These are phyloP conservation scores for Semotilus atromaculatus DNA, from an alignment of 2,797 vertebrate genomes.

Conservation along the genomic window DNA sequence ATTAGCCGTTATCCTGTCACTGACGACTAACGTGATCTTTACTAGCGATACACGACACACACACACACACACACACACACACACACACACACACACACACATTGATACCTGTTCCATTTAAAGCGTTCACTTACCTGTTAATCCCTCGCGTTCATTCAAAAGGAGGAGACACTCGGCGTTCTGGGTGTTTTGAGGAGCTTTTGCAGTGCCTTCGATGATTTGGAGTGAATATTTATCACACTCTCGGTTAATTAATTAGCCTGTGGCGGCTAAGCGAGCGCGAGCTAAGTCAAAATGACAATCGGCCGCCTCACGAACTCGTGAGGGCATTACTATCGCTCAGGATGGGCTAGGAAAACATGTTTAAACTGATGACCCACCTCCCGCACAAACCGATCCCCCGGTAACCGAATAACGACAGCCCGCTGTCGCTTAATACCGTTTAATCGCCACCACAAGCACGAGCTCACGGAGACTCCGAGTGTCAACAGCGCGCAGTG, in stretches of 20 bases:
- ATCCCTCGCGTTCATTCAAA: neutral
- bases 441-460: constrained; percentile 33
- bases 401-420: constrained; percentile 36
- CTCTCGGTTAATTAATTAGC: constrained; percentile 31
- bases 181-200: neutral
- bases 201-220: neutral
- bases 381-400: neutral
- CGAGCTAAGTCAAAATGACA: constrained; percentile 39
- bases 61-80: neutral
- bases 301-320: constrained; percentile 37
- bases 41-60: neutral
- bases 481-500: constrained; percentile 71
- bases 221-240: neutral
- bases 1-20: neutral
- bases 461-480: constrained; percentile 62
- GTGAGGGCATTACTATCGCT: constrained; percentile 22
- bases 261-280: constrained; percentile 44
- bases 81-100: neutral
- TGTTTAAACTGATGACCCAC: neutral
- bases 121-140: constrained; percentile 34
- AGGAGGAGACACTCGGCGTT: neutral
- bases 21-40: neutral
- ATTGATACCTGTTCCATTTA: neutral
- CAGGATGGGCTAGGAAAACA: neutral
- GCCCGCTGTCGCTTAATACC: constrained; percentile 55